Conservation (phyloP, 23 tunicate species). For the Corella eumyota region DNA sequence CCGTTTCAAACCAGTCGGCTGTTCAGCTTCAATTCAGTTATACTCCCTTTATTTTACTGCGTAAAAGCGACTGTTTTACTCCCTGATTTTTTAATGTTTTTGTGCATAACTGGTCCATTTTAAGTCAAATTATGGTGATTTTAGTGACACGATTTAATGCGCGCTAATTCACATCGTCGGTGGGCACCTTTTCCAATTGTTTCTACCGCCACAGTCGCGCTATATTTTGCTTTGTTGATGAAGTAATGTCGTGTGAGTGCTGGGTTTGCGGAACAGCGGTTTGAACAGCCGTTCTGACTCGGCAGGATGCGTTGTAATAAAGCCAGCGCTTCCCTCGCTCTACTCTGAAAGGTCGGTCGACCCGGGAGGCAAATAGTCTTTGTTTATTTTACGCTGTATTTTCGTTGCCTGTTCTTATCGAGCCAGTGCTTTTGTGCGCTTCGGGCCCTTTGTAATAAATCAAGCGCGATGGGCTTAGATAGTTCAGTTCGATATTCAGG, state of each 20-base stretch:
- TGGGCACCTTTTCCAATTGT: not conserved
- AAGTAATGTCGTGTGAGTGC: slow-evolving; percentile 36
- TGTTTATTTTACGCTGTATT: slow-evolving; percentile 64
- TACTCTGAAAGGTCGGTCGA: slow-evolving; percentile 59
- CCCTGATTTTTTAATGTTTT: slow-evolving; percentile 24
- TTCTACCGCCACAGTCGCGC: slow-evolving; percentile 4
- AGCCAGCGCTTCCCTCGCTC: slow-evolving; percentile 64
- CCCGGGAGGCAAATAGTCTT: slow-evolving; percentile 69
- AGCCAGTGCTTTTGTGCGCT: slow-evolving; percentile 24
- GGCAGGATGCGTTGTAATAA: slow-evolving; percentile 46
- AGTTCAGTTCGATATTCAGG: too few species aligned
- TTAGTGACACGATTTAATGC: slow-evolving; percentile 1
- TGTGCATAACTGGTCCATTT: not conserved
- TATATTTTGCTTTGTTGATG: slow-evolving; percentile 45
- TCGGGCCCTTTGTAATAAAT: slow-evolving; percentile 51
- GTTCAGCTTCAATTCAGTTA: slow-evolving; percentile 18
- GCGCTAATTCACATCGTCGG: slow-evolving; percentile 1
- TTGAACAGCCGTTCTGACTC: slow-evolving; percentile 54
- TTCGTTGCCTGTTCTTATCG: slow-evolving; percentile 36
- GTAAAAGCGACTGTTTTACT: slow-evolving; percentile 35
- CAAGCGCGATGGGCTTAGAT: too few species aligned
- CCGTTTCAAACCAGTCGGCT: slow-evolving; percentile 44
- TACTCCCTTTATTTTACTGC: slow-evolving; percentile 24
- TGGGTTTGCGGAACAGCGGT: slow-evolving; percentile 58
- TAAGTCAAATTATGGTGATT: not conserved